These are phyloP conservation scores for Lobophora halterata DNA, from an alignment of 2,888 invertebrate species.

Conservation along the genomic window DNA sequence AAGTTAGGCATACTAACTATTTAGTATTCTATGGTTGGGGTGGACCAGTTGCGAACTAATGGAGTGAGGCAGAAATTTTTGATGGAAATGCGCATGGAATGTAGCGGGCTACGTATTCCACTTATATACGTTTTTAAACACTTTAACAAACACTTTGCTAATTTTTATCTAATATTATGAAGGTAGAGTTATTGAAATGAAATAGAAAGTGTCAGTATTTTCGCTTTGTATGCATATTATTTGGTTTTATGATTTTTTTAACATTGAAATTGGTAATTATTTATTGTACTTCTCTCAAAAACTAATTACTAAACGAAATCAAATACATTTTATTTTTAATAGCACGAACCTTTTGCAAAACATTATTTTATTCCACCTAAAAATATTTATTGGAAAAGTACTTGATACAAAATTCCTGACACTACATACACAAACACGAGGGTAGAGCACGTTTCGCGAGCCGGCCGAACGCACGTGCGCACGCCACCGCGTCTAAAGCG, in stretches of 20 bases:
- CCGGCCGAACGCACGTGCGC: conserved; percentile 44
- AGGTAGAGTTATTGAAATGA: too few relatives aligned
- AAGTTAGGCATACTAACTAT: conserved; percentile 16
- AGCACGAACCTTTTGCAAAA: conserved; percentile 27
- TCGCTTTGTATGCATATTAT: too few relatives aligned
- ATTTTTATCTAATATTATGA: too few relatives aligned
- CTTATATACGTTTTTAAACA: too few relatives aligned
- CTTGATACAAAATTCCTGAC: conserved; percentile 25
- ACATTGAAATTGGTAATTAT: too few relatives aligned
- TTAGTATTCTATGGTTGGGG: not conserved
- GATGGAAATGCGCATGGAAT: not conserved
- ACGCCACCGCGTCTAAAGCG: conserved; percentile 56
- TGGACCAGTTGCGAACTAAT: conserved; percentile 12
- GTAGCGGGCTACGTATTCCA: too few relatives aligned
- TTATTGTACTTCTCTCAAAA: too few relatives aligned
- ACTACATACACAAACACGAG: conserved; percentile 33
- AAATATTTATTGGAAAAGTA: conserved; percentile 18
- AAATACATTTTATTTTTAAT: too few relatives aligned
- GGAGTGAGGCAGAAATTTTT: conserved; percentile 4
- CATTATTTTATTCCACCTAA: conserved; percentile 26
- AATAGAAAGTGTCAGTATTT: too few relatives aligned
- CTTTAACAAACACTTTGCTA: too few relatives aligned
- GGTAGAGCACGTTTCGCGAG: conserved; percentile 24
- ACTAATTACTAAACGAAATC: too few relatives aligned
- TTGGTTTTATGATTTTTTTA: not conserved